A percentile compares a stretch with the other conserved stretches of the same genome.
phyloP scores from a whole-genome alignment of 2,888 invertebrate species.

The Pteria penguin region DNA sequence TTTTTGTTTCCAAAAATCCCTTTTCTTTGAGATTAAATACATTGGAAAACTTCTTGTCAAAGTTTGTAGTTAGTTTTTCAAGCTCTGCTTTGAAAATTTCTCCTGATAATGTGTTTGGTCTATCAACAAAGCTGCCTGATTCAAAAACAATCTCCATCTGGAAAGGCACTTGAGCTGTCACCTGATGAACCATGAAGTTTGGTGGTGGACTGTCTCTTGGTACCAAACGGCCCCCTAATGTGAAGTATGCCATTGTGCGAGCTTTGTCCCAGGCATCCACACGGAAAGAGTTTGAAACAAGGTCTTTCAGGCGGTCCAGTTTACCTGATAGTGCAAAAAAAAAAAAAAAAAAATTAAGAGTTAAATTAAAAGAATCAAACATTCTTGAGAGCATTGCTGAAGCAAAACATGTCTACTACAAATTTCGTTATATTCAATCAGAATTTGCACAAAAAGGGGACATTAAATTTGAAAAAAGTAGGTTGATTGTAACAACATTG shows the following conservation, averaged over 20 bases:
- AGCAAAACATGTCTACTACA: no score
- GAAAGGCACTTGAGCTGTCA: slow-evolving; percentile 85
- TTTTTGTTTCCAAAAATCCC: slow-evolving; percentile 82
- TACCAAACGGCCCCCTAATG: slow-evolving; percentile 70
- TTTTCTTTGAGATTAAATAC: slow-evolving; percentile 88
- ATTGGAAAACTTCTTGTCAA: slow-evolving; percentile 89
- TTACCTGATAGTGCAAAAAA: no score
- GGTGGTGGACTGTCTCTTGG: slow-evolving; percentile 74
- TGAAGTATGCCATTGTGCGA: slow-evolving; percentile 68
- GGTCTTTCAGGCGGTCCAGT: slow-evolving; percentile 74
- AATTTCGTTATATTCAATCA: no score
- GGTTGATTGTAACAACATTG: no score
- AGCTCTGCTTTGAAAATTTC: slow-evolving; percentile 64
- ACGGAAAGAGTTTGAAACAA: slow-evolving; percentile 64
- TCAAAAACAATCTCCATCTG: slow-evolving; percentile 91
- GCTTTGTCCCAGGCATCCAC: slow-evolving; percentile 74
- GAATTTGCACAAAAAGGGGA: no score
- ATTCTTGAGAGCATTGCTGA: no score
- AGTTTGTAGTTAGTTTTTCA: slow-evolving; percentile 79
- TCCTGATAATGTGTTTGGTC: slow-evolving; percentile 81
- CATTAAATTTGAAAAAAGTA: no score
- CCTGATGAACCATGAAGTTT: slow-evolving; percentile 80
- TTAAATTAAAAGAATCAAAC: no score
- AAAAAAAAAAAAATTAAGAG: no score
- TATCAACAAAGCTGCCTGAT: slow-evolving; percentile 82